These are phyloP conservation scores for Galagoides demidoff DNA, from an alignment of 2,797 vertebrate species.

Conservation along the genomic window DNA sequence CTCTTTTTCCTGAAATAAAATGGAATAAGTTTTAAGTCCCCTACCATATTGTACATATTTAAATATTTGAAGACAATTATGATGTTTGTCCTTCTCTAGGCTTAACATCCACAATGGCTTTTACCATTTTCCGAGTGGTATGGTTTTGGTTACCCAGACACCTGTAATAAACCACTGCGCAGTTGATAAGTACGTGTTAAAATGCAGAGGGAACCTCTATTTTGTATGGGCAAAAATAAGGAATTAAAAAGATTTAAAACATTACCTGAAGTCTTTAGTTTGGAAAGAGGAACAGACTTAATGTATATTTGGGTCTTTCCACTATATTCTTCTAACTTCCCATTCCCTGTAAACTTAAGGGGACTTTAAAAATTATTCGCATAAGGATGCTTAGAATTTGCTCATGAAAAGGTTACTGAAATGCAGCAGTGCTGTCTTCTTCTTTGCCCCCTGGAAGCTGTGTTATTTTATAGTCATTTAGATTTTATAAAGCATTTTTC, in stretches of 20 bases:
- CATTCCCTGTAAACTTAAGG: not conserved
- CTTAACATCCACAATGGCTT: not conserved
- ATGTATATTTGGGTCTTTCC: not conserved
- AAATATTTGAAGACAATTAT: not conserved
- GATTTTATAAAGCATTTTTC: conserved; percentile 32
- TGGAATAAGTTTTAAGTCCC: not conserved
- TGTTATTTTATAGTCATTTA: conserved; percentile 34
- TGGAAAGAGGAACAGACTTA: not conserved
- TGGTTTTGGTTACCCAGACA: not conserved
- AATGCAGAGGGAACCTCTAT: not conserved
- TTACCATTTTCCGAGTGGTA: not conserved
- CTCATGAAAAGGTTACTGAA: not conserved
- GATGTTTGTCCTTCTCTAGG: not conserved
- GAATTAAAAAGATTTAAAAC: not conserved
- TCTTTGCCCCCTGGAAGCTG: not conserved
- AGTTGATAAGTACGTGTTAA: not conserved
- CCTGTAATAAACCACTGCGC: not conserved
- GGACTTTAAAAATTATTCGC: not conserved
- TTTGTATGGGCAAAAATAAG: not conserved
- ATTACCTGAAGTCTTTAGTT: not conserved
- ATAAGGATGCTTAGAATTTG: not conserved
- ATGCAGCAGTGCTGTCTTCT: not conserved
- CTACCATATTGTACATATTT: not conserved
- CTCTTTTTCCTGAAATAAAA: not conserved
- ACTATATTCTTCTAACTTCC: not conserved